Conservation (phyloP, 2,797 vertebrate species). For the Halcyon chelicuti region DNA sequence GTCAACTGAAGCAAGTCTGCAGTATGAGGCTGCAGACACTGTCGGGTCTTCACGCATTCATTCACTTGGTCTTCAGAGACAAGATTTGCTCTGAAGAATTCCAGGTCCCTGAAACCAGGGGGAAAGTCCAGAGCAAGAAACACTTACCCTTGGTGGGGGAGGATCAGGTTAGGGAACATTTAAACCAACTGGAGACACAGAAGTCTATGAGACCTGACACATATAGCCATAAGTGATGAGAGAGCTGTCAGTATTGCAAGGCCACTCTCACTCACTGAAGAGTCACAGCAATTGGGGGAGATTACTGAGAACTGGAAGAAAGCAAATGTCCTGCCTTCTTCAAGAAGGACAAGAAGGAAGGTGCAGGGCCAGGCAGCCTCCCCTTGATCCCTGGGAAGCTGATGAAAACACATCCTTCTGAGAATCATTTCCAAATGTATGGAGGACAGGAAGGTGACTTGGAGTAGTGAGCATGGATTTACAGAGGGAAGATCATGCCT, state of each 20-base stretch:
- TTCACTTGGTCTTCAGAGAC: neutral
- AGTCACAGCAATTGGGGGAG: fast-evolving
- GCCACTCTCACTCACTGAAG: neutral
- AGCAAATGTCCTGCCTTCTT: neutral
- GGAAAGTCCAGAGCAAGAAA: neutral
- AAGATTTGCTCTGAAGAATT: neutral
- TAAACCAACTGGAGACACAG: neutral
- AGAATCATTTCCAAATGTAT: neutral
- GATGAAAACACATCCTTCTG: neutral
- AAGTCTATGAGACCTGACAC: neutral
- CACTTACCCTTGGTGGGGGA: neutral
- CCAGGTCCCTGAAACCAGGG: fast-evolving
- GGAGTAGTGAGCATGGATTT: neutral
- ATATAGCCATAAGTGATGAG: neutral
- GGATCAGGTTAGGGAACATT: neutral
- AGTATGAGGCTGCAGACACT: conserved; percentile 88
- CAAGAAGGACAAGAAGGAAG: neutral
- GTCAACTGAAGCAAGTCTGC: conserved; percentile 84
- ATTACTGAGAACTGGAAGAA: neutral
- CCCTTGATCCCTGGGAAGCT: neutral
- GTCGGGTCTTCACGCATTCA: neutral
- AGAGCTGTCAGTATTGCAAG: neutral
- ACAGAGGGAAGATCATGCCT: fast-evolving
- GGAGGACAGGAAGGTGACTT: neutral
- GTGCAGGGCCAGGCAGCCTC: neutral